These are phyloP conservation scores for Trematocara marginatum DNA, from an alignment of 2,113 vertebrate genomes.

Conservation along the genomic window DNA sequence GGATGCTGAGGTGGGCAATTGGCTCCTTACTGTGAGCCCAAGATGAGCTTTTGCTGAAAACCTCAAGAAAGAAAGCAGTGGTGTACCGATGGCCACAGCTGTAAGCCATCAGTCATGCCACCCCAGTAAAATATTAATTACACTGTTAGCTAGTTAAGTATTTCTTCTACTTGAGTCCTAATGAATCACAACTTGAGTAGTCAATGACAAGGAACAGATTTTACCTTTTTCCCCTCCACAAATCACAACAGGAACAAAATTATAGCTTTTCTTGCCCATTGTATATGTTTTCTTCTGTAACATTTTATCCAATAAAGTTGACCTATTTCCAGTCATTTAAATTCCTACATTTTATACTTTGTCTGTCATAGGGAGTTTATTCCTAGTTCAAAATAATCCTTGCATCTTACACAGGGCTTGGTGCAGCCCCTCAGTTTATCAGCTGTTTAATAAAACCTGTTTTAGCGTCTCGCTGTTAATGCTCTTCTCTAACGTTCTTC, in stretches of 20 bases:
- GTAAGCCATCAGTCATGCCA: conserved; percentile 7
- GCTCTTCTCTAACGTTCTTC: neutral
- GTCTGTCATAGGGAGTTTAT: neutral
- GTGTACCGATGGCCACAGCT: conserved; percentile 21
- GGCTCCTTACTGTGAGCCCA: conserved; percentile 38
- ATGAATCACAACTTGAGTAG: conserved; percentile 16
- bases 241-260: neutral
- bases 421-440: neutral
- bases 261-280: neutral
- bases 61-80: neutral
- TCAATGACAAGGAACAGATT: neutral
- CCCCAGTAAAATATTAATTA: conserved; percentile 46
- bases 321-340: neutral
- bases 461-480: neutral
- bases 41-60: conserved; percentile 36
- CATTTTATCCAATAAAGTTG: neutral
- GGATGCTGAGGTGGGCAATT: conserved; percentile 43
- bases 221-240: neutral
- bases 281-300: neutral
- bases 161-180: conserved; percentile 5
- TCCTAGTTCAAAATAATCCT: neutral
- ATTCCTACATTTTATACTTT: neutral
- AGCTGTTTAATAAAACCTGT: neutral
- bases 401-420: fast-evolving
- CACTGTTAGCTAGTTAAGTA: conserved; percentile 18